Conservation (phyloP, 2,888 invertebrate species). For the Disparrhopalites patrizii region DNA sequence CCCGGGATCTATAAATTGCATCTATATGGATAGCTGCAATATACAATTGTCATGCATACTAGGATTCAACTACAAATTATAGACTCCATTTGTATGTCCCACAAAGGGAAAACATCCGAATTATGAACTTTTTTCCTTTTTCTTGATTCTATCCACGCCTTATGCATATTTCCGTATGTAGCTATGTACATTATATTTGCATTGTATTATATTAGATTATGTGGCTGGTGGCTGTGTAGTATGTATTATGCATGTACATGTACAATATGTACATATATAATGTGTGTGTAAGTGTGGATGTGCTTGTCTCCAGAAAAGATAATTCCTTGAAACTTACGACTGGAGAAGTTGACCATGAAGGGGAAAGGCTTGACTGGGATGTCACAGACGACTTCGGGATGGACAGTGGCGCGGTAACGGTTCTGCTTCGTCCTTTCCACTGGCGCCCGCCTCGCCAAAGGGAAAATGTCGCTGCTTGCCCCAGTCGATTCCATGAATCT, state of each 20-base stretch:
- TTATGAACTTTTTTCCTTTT: too few relatives aligned
- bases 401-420: constrained; percentile 52
- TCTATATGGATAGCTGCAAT: not conserved
- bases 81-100: too few relatives aligned
- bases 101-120: too few relatives aligned
- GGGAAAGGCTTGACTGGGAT: constrained; percentile 53
- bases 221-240: too few relatives aligned
- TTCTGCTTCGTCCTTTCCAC: constrained; percentile 21
- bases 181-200: too few relatives aligned
- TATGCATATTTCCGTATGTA: too few relatives aligned
- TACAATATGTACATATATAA: too few relatives aligned
- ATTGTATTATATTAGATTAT: too few relatives aligned
- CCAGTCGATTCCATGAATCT: constrained; percentile 26
- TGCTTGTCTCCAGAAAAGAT: constrained; percentile 8
- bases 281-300: not conserved
- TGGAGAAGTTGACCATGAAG: constrained; percentile 46
- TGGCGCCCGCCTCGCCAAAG: constrained; percentile 37
- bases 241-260: too few relatives aligned
- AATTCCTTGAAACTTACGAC: constrained; percentile 31
- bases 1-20: too few relatives aligned
- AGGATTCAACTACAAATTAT: not conserved
- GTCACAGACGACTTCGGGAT: constrained; percentile 60
- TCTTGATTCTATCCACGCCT: too few relatives aligned
- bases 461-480: constrained; percentile 44
- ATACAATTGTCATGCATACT: not conserved